Conservation (phyloP, 2,888 invertebrate species). For the Drosophila stalkeri region DNA sequence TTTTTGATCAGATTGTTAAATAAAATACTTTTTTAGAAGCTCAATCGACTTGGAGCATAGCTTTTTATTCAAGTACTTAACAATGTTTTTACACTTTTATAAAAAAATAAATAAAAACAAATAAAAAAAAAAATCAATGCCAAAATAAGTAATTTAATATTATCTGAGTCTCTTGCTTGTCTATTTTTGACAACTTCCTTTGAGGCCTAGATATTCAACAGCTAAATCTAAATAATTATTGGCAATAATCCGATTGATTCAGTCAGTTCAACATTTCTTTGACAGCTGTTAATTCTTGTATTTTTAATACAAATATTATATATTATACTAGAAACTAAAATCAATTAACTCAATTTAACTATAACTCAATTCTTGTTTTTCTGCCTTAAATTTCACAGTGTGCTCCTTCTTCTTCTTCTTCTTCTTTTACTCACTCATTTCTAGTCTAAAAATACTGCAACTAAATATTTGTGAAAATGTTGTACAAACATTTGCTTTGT, state of each 20-base stretch:
- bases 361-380: not conserved
- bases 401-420: not conserved
- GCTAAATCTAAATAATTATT: not conserved
- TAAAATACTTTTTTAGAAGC: no score
- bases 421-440: no score
- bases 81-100: no score
- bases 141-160: not conserved
- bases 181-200: not conserved
- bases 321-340: not conserved
- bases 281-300: not conserved
- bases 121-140: no score
- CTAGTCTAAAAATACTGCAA: not conserved
- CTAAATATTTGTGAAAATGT: conserved; percentile 3
- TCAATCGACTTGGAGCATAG: no score
- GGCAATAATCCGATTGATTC: no score
- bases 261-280: not conserved
- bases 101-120: no score
- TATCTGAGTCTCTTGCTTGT: not conserved
- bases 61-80: no score
- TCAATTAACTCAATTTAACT: not conserved
- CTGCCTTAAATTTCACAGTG: not conserved
- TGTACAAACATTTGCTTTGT: conserved; percentile 7
- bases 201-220: no score
- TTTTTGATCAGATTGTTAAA: no score
- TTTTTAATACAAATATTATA: not conserved